A percentile compares a stretch with the other conserved stretches of the same genome.
Conservation (phyloP, 2,797 vertebrate species). For the Aplochiton taeniatus region DNA sequence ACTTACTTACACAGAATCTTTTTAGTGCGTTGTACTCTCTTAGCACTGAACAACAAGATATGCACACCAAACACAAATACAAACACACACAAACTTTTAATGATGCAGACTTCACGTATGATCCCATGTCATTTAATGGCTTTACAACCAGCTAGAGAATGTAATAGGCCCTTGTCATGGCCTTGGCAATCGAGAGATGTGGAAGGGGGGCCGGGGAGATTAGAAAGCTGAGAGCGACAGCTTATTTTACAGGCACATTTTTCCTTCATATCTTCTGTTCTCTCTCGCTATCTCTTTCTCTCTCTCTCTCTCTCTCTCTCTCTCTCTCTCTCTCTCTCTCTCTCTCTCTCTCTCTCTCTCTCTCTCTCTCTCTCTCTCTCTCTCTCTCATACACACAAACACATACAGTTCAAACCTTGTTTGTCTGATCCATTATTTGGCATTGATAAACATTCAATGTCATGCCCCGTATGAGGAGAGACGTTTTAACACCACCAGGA, state of each 20-base stretch:
- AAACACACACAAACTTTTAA: constrained; percentile 17
- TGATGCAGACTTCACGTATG: constrained; percentile 32
- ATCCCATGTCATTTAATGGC: constrained; percentile 31
- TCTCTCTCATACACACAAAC: not conserved
- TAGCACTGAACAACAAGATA: too few species aligned
- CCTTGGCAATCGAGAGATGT: constrained; percentile 29
- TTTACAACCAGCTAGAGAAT: constrained; percentile 29
- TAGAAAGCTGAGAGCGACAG: constrained; percentile 20
- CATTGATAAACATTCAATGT: too few species aligned
- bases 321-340: not conserved
- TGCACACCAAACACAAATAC: not conserved
- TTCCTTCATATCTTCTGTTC: constrained; percentile 11
- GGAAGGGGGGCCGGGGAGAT: constrained; percentile 11
- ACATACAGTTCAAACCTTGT: too few species aligned
- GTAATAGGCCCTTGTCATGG: constrained; percentile 38
- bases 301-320: too few species aligned
- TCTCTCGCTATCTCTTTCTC: not conserved
- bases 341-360: too few species aligned
- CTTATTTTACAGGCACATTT: constrained; percentile 27
- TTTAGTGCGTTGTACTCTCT: too few species aligned
- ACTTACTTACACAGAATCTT: too few species aligned
- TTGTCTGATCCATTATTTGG: too few species aligned
- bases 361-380: not conserved
- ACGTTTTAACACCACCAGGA: too few species aligned
- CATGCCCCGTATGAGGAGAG: too few species aligned